Evolutionary conservation across 2,113 vertebrate species (phyloP), one percentile per base, ranked within the genome.

Genomic region (Cyphomyrus plagiostoma): DNA sequence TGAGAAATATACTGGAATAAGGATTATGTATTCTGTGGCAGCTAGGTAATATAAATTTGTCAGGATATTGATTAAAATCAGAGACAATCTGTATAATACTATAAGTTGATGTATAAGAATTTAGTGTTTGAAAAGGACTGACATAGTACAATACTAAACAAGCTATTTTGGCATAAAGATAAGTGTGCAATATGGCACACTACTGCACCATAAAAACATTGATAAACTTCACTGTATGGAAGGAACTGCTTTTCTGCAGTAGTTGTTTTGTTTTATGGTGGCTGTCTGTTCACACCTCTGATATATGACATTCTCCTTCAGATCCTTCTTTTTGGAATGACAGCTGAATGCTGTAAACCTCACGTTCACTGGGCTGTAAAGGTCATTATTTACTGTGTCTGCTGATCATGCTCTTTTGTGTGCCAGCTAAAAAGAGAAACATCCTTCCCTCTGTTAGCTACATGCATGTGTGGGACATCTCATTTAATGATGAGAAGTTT

Each of bases 251-350:
- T 66, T 11, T 17, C 39, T n/a, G 11, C 11, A 6, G 10, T 58
- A 23, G 4, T 86, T 50, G 21, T 83, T 49, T 86, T 35, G 35
- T 42, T 88, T 88, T 77, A 74, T 88, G 42, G 45, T 13, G 11
- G 6, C 45, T 35, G 21, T 88, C 87, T 74, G 62, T 88, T 74
- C 45, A 26, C n/a, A 19, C 23, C 88, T 74, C 83, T 82, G 62
- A 82, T 89, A 70, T 89, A 90, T 90, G 83, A 26, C 39, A 53
- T 88, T 88, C 82, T 90, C 56, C 88, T 91, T 85, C 19, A n/a
- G 88, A 92, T 62, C 88, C 89, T 84, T 94, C 2, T 0, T 77
- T 30, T 95, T 93, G 45, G 91, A 19, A 85, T 74, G 92, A 91
- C 70, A 95, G 88, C 90, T 84, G 90, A 70, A 87, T 53, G 50